Percentiles rank a stretch among this genome's conserved stretches.
Evolutionary conservation across 2,888 invertebrate species (phyloP).

Genomic region (Plemyria rubiginata): DNA sequence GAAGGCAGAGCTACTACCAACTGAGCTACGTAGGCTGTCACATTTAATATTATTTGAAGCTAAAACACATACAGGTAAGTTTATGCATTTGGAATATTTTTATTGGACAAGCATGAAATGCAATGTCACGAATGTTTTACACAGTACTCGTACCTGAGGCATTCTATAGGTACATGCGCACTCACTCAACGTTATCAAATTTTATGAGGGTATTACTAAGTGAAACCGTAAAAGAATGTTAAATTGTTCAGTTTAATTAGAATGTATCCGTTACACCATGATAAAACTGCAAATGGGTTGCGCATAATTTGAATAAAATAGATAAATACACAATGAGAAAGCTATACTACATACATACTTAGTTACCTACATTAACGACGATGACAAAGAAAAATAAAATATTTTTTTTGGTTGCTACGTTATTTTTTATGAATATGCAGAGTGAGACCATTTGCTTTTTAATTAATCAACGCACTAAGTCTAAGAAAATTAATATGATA

Average conservation of each 20-base stretch:
- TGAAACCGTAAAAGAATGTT: conserved; percentile 21
- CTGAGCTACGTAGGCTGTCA: too few relatives aligned
- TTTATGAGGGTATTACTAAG: conserved; percentile 28
- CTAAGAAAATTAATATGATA: background rate
- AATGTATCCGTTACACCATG: conserved; percentile 33
- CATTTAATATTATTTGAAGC: background rate
- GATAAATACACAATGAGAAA: background rate
- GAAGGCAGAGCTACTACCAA: too few relatives aligned
- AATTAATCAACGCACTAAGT: background rate
- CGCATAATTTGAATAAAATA: conserved; percentile 28
- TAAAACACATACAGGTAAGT: background rate
- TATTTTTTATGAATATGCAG: too few relatives aligned
- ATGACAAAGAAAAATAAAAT: too few relatives aligned
- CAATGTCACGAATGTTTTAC: background rate
- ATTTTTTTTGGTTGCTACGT: too few relatives aligned
- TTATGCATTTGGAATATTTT: background rate
- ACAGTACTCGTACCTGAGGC: background rate
- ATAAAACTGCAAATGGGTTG: conserved; percentile 42
- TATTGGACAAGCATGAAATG: background rate
- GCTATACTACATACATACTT: too few relatives aligned
- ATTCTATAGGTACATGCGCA: background rate
- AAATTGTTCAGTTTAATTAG: conserved; percentile 30
- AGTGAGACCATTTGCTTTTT: background rate
- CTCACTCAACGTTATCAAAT: conserved; percentile 16
- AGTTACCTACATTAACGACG: background rate